phyloP scores from a whole-genome alignment of 1,140 invertebrate species.

The Brachionus rubens region DNA sequence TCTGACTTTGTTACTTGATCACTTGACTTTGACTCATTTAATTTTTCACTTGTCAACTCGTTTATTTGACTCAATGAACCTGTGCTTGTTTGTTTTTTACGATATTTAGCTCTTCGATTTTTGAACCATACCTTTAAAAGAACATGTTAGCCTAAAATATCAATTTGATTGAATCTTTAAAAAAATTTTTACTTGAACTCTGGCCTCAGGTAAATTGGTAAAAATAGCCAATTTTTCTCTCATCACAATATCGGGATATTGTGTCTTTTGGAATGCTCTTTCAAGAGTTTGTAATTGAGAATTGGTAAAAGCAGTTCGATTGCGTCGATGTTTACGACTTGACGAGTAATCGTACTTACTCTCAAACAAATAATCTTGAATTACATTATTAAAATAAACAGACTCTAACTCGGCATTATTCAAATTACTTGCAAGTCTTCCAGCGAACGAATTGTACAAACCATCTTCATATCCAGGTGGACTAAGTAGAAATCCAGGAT shows the following conservation, averaged over 20 bases:
- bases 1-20: neutral
- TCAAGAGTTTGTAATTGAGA: slow-evolving; percentile 52
- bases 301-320: slow-evolving; percentile 52
- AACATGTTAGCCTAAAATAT: neutral
- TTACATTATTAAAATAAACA: neutral
- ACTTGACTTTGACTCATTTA: neutral
- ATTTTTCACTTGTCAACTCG: neutral
- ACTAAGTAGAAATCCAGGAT: neutral
- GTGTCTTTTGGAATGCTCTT: slow-evolving; percentile 50
- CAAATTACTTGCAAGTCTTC: slow-evolving; percentile 23
- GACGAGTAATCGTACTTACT: slow-evolving; percentile 17
- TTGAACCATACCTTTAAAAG: slow-evolving; percentile 48
- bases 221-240: slow-evolving; percentile 51
- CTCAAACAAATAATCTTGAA: slow-evolving; percentile 37
- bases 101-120: slow-evolving; percentile 48
- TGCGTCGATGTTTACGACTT: slow-evolving; percentile 47
- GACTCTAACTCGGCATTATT: neutral
- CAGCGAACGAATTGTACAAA: slow-evolving; percentile 9
- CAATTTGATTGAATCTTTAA: neutral
- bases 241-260: slow-evolving; percentile 53
- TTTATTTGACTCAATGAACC: neutral
- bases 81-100: slow-evolving; percentile 44
- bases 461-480: neutral
- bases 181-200: slow-evolving; percentile 51
- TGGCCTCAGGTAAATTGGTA: slow-evolving; percentile 52